phyloP scores from a whole-genome alignment of 2,888 invertebrate species.

The Branchellion lobata region DNA sequence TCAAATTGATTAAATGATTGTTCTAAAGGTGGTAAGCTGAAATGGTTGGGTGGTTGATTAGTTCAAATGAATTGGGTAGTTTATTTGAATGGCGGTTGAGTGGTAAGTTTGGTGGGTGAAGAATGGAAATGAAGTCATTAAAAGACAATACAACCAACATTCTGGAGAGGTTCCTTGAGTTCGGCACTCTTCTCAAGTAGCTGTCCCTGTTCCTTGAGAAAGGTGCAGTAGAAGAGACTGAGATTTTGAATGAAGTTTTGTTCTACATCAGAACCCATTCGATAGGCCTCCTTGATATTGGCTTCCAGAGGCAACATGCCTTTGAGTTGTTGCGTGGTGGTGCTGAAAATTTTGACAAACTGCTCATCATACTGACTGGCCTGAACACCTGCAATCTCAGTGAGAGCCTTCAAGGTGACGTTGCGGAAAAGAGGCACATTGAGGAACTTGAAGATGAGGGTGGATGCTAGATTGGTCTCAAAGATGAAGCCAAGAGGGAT shows the following conservation, averaged over 20 bases:
- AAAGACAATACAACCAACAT: conserved; percentile 53
- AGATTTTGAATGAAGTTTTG: conserved; percentile 98
- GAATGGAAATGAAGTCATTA: not conserved
- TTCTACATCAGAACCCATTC: conserved; percentile 88
- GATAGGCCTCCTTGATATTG: conserved; percentile 90
- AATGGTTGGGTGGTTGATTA: no score
- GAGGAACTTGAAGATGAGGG: conserved; percentile 91
- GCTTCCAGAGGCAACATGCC: conserved; percentile 85
- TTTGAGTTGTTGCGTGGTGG: conserved; percentile 88
- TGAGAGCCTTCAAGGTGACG: conserved; percentile 94
- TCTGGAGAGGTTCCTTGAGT: conserved; percentile 74
- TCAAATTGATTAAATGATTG: not conserved
- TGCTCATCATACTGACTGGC: conserved; percentile 83
- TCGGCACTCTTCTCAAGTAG: conserved; percentile 69
- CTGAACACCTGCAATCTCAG: conserved; percentile 89
- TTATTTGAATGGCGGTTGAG: no score
- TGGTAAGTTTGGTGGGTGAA: no score
- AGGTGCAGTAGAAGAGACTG: conserved; percentile 93
- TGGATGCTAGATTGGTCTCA: conserved; percentile 92
- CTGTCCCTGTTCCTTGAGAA: conserved; percentile 88
- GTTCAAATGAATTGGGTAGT: no score
- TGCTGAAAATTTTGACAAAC: conserved; percentile 83
- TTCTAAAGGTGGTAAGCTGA: not conserved
- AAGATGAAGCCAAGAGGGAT: conserved; percentile 99
- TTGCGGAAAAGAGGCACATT: conserved; percentile 96